Base-by-base conservation (phyloP, 1,140 invertebrate species). In the Megalopta genalis region DNA sequence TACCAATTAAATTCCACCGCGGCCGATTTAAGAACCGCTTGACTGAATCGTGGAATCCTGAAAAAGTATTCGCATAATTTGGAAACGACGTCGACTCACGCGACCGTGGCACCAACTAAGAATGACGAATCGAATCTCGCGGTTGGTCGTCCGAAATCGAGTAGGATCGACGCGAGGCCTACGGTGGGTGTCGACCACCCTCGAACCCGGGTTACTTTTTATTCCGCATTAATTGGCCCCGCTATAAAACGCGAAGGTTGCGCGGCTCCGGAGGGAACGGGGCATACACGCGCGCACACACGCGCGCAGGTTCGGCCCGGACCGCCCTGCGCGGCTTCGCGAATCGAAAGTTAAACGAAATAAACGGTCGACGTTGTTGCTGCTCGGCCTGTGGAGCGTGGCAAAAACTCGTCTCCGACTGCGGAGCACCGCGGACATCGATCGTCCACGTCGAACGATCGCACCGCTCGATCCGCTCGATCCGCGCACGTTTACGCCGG, bases 321-420 rank as follows among this genome's bases (percentile, higher is more conserved):
- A 81, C 80, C 80, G 75, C 82, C 77, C 82, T 71, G 75, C 70
- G 23, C 46, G 70, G 66, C 59, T 60, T 54, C 72, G 68, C 57
- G 69, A 57, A 79, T 75, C 75, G 75, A 80, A 39, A 80, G 32
- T 49, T 46, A 57, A 80, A 84, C 83, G 81, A 90, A 90, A 87
- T 88, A 87, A 89, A 89, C 82, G 64, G 81, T 65, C 70, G 77
- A 86, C 49, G 49, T 21, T 21, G 49, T 18, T 77, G 69, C 76
- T 63, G 70, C 67, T 57, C 59, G 37, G 64, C 57, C 64, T 12
- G 54, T 0, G 23, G 39, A 23, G 23, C 0, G 27, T 65, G 76
- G 63, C 86, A 91, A 91, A 91, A 91, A 91, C 90, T 91, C 88
- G 90, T 90, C 89, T 89, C 81, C 67, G 81, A 46, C 57, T 21